Evolutionary conservation across 35 echinoderm and acorn worm genomes (phyloP).

Genomic region (Eucidaris tribuloides): DNA sequence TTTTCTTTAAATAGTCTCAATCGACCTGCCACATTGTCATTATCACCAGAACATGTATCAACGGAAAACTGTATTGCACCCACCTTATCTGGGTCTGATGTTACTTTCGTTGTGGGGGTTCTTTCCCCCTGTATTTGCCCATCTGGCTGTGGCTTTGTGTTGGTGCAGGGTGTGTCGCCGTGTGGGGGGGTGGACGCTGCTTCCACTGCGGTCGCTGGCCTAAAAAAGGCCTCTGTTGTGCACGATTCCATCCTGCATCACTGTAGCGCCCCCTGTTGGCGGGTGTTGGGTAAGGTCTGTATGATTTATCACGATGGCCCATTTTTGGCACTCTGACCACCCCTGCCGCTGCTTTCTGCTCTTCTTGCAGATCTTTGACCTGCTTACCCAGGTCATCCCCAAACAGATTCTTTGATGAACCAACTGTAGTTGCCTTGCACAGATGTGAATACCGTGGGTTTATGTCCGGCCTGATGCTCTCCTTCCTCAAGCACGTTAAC

Average conservation of each 20-base stretch:
- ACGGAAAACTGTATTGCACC: too few relatives aligned
- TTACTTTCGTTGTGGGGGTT: too few relatives aligned
- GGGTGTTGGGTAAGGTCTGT: background rate
- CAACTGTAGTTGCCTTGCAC: slow-evolving; percentile 3
- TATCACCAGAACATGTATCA: too few relatives aligned
- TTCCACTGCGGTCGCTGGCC: background rate
- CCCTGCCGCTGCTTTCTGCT: background rate
- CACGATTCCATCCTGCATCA: too few relatives aligned
- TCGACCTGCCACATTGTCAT: too few relatives aligned
- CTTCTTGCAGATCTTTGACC: background rate
- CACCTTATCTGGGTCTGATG: too few relatives aligned
- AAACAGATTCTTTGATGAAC: background rate
- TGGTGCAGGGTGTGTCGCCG: too few relatives aligned
- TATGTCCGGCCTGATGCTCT: slow-evolving; percentile 6
- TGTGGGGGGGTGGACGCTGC: background rate
- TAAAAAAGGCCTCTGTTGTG: background rate
- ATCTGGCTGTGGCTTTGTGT: too few relatives aligned
- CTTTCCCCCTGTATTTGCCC: too few relatives aligned
- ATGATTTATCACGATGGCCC: background rate
- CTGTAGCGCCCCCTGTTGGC: too few relatives aligned
- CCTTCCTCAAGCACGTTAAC: slow-evolving; percentile 10
- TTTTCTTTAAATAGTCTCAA: too few relatives aligned
- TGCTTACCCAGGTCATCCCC: slow-evolving; percentile 7
- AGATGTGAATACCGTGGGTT: background rate
- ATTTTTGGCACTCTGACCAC: background rate